A percentile compares a stretch with the other conserved stretches of the same genome.
Evolutionary conservation across 2,797 vertebrate species (phyloP).

Genomic region (Muraenolepis orangiensis): DNA sequence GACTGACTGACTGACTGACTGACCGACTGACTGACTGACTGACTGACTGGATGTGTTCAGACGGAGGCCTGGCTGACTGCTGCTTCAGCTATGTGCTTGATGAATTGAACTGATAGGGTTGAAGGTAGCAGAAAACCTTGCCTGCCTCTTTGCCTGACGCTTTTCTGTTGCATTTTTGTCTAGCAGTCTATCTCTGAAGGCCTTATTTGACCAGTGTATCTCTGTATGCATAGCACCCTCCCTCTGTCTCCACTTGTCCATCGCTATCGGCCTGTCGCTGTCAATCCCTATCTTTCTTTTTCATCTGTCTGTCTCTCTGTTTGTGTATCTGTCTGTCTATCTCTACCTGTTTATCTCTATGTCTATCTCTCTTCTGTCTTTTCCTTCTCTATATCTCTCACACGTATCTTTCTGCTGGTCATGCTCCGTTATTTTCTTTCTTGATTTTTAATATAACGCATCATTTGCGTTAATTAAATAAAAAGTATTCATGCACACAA

Average conservation of each 20-base stretch:
- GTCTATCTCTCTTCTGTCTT: not conserved
- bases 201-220: too few relatives aligned
- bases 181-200: too few relatives aligned
- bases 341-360: not conserved
- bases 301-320: not conserved
- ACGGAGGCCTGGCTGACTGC: too few relatives aligned
- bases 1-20: constrained; percentile 14
- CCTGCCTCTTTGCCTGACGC: too few relatives aligned
- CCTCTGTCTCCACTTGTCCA: not conserved
- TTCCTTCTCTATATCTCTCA: not conserved
- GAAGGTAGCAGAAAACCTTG: too few relatives aligned
- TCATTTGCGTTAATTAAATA: not conserved
- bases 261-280: not conserved
- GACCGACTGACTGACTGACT: constrained; percentile 5
- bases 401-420: not conserved
- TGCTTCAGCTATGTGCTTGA: too few relatives aligned
- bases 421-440: not conserved
- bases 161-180: too few relatives aligned
- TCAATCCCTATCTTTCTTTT: not conserved
- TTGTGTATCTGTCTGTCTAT: not conserved
- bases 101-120: too few relatives aligned
- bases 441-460: not conserved
- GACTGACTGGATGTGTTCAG: not conserved
- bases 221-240: not conserved
- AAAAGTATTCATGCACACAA: not conserved